phyloP scores from a whole-genome alignment of 2,797 vertebrate genomes.

The Pangasius krempfi region DNA sequence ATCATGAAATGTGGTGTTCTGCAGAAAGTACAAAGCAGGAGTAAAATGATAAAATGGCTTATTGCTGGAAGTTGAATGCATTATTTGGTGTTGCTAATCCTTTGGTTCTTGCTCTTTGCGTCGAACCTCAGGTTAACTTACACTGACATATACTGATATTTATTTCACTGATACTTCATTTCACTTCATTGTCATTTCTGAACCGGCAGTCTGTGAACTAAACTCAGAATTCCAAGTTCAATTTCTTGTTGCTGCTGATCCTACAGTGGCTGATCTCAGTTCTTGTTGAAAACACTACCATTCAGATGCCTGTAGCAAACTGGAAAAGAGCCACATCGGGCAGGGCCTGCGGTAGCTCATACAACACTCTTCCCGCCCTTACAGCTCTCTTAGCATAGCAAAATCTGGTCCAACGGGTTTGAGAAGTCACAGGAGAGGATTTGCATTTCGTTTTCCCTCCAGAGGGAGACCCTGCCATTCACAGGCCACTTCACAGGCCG shows the following conservation, averaged over 20 bases:
- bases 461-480: slow-evolving; percentile 59
- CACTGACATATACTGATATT: neutral
- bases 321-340: slow-evolving; percentile 43
- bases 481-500: slow-evolving; percentile 45
- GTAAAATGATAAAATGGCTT: neutral
- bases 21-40: neutral
- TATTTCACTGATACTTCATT: neutral
- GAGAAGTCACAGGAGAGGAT: slow-evolving; percentile 62
- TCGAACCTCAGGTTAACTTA: neutral
- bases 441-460: slow-evolving; percentile 58
- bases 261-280: neutral
- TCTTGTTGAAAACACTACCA: neutral
- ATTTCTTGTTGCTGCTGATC: neutral
- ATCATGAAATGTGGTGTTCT: neutral
- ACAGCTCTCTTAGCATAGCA: slow-evolving; percentile 22
- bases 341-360: slow-evolving; percentile 27
- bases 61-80: neutral
- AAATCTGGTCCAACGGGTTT: slow-evolving; percentile 63
- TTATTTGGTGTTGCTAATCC: neutral
- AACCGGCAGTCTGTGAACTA: neutral
- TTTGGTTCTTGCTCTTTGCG: neutral
- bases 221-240: neutral
- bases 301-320: slow-evolving; percentile 34
- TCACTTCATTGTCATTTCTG: neutral
- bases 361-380: slow-evolving; percentile 16